Percentiles rank a stretch among this genome's conserved stretches.
phyloP scores from a whole-genome alignment of 2,797 vertebrate species.

The Phrynocephalus vlangalii region DNA sequence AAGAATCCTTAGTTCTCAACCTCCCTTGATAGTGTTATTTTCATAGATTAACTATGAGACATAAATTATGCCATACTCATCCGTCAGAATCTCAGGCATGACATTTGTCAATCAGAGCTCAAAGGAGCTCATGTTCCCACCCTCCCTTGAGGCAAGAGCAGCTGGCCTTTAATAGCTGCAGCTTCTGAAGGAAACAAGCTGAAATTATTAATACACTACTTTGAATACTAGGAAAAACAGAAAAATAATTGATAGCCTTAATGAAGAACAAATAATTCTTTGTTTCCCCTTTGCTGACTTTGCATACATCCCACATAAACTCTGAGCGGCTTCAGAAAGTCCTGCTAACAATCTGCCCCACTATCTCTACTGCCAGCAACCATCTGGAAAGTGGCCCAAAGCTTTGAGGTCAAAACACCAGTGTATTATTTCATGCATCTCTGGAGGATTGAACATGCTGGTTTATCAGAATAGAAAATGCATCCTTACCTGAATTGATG shows the following conservation, averaged over 20 bases:
- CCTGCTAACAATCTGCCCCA: not conserved
- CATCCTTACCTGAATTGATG: conserved; percentile 93
- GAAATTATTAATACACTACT: not conserved
- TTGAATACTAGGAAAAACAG: not conserved
- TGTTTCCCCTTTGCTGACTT: not conserved
- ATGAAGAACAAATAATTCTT: not conserved
- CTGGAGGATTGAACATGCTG: not conserved
- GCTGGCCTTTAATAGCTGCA: not conserved
- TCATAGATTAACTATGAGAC: not conserved
- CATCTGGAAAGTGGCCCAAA: not conserved
- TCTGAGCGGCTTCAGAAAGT: not conserved
- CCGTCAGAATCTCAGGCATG: not conserved
- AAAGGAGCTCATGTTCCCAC: not conserved
- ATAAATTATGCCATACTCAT: not conserved
- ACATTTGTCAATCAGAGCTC: not conserved
- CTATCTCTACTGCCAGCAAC: accelerated
- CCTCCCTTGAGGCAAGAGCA: not conserved
- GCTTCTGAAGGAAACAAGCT: not conserved
- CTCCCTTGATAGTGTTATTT: not conserved
- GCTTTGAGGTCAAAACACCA: accelerated
- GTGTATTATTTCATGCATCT: accelerated
- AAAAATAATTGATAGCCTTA: not conserved
- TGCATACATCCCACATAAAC: not conserved
- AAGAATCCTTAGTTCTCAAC: not conserved
- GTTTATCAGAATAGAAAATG: accelerated